These are phyloP conservation scores for Tipula vernalis DNA, from an alignment of 2,888 invertebrate species.

Conservation along the genomic window DNA sequence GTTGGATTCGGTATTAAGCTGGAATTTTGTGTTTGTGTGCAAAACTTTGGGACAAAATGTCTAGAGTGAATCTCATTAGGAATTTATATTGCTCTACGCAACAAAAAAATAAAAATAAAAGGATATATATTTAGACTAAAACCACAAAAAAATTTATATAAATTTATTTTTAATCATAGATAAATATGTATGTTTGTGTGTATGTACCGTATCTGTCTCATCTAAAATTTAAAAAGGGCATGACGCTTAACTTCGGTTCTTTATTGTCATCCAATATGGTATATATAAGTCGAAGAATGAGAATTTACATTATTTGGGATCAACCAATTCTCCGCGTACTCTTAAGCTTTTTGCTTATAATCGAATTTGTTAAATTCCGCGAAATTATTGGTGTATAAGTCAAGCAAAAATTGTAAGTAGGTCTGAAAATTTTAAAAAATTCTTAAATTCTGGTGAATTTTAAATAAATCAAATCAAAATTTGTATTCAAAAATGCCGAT, in stretches of 20 bases:
- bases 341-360: too few relatives aligned
- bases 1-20: background rate
- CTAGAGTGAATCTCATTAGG: background rate
- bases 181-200: background rate
- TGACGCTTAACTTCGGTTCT: background rate
- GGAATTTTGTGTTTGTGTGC: background rate
- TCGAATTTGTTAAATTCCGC: too few relatives aligned
- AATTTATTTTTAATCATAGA: background rate
- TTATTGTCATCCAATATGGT: background rate
- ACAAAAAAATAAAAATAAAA: background rate
- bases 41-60: background rate
- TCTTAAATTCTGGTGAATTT: too few relatives aligned
- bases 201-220: background rate
- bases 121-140: background rate
- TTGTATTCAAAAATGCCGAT: too few relatives aligned
- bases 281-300: background rate
- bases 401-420: too few relatives aligned
- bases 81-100: background rate
- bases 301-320: background rate
- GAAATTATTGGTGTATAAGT: too few relatives aligned
- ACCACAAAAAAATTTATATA: background rate
- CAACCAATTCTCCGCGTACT: background rate
- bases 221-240: background rate
- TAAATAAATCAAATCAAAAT: too few relatives aligned
- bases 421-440: too few relatives aligned